A percentile compares a stretch with the other conserved stretches of the same genome.
phyloP scores from a whole-genome alignment of 2,888 invertebrate species.

The Allacma fusca region DNA sequence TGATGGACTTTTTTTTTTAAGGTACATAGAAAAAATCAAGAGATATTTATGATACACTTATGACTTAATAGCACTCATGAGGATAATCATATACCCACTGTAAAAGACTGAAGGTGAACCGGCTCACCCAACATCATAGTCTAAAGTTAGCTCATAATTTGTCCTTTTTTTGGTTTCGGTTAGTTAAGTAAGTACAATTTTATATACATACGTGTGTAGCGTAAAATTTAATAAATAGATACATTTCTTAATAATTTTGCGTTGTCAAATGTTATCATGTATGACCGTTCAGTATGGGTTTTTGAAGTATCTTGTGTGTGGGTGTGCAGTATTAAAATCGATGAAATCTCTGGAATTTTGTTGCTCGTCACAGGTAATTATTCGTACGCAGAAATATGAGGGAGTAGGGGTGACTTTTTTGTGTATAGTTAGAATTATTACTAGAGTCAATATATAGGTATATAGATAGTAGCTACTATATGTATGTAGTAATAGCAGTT shows the following conservation, averaged over 20 bases:
- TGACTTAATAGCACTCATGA: background rate
- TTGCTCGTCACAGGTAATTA: background rate
- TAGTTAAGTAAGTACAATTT: no score
- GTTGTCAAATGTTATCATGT: background rate
- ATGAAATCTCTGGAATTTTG: slow-evolving; percentile 25
- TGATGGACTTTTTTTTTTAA: no score
- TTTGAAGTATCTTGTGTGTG: background rate
- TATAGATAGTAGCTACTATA: background rate
- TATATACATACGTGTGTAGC: no score
- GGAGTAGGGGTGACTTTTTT: background rate
- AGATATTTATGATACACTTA: background rate
- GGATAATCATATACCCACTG: background rate
- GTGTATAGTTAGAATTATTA: no score
- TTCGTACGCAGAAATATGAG: no score
- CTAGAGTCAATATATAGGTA: background rate
- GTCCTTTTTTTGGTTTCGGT: background rate
- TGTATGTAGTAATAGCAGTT: no score
- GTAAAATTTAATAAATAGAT: slow-evolving; percentile 9
- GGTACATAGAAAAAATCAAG: background rate
- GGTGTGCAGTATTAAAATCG: background rate
- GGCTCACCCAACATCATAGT: background rate
- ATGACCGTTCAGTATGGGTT: background rate
- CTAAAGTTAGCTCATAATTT: slow-evolving; percentile 12
- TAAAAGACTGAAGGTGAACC: background rate
- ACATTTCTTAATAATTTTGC: background rate